These are phyloP conservation scores for Mystacornis crossleyi DNA, from an alignment of 2,113 vertebrate genomes.

Conservation along the genomic window DNA sequence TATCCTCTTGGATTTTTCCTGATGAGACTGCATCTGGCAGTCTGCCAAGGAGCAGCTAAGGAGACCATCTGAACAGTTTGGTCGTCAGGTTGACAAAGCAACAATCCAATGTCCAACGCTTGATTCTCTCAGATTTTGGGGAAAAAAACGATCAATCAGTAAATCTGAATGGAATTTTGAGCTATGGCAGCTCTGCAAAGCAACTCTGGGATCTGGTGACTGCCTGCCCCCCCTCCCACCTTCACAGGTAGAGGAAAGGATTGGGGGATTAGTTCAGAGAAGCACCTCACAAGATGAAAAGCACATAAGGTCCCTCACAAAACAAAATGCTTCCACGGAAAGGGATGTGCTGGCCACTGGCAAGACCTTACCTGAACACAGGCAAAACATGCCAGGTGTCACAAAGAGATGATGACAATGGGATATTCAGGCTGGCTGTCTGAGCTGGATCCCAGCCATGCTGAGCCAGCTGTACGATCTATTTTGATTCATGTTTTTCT, in stretches of 20 bases:
- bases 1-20: slow-evolving; percentile 36
- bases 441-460: background rate
- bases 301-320: background rate
- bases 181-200: background rate
- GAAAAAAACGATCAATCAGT: background rate
- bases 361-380: background rate
- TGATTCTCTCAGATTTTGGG: background rate
- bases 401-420: background rate
- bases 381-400: background rate
- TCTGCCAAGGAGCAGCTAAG: slow-evolving; percentile 2
- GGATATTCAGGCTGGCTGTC: background rate
- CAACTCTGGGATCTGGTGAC: background rate
- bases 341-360: background rate
- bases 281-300: background rate
- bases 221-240: background rate
- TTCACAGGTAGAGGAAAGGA: background rate
- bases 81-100: background rate
- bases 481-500: background rate
- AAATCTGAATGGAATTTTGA: background rate
- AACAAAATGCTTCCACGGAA: background rate
- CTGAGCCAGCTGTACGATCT: background rate
- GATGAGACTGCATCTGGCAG: slow-evolving; percentile 22
- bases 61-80: background rate
- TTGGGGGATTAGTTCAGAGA: background rate
- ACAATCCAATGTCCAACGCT: rapidly evolving